phyloP scores from a whole-genome alignment of 2,888 invertebrate genomes.

The Pediacus dermestoides region DNA sequence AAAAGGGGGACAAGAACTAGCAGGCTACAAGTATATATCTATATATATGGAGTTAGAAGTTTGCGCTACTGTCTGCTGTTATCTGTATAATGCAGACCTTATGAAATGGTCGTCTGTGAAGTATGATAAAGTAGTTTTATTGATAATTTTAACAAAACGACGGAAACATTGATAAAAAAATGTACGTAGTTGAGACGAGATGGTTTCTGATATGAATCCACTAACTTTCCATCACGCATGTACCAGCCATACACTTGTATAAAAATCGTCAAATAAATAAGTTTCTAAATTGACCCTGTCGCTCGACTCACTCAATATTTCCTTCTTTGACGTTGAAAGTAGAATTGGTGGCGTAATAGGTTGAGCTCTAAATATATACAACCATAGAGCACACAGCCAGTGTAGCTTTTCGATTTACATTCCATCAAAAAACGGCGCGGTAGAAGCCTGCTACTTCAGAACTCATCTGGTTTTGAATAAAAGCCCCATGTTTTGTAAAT shows the following conservation, averaged over 20 bases:
- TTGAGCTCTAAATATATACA: conserved; percentile 9
- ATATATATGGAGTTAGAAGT: conserved; percentile 12
- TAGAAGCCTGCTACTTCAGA: conserved; percentile 7
- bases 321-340: conserved; percentile 10
- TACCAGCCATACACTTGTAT: no score
- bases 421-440: conserved; percentile 18
- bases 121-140: no score
- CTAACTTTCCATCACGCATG: no score
- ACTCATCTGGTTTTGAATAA: conserved; percentile 18
- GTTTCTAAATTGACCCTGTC: conserved; percentile 15
- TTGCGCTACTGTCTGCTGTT: conserved; percentile 9
- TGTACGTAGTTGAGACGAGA: no score
- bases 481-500: conserved; percentile 15
- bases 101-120: conserved; percentile 11
- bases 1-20: conserved; percentile 10
- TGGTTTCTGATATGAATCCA: no score
- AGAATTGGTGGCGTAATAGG: conserved; percentile 13
- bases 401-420: conserved; percentile 18
- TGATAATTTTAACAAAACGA: no score
- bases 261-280: conserved; percentile 16
- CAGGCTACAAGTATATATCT: no score
- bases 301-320: conserved; percentile 8
- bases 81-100: conserved; percentile 10
- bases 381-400: conserved; percentile 1
- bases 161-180: no score